A percentile compares a stretch with the other conserved stretches of the same genome.
phyloP scores from a whole-genome alignment of 2,797 vertebrate genomes.

The Eptatretus atami region DNA sequence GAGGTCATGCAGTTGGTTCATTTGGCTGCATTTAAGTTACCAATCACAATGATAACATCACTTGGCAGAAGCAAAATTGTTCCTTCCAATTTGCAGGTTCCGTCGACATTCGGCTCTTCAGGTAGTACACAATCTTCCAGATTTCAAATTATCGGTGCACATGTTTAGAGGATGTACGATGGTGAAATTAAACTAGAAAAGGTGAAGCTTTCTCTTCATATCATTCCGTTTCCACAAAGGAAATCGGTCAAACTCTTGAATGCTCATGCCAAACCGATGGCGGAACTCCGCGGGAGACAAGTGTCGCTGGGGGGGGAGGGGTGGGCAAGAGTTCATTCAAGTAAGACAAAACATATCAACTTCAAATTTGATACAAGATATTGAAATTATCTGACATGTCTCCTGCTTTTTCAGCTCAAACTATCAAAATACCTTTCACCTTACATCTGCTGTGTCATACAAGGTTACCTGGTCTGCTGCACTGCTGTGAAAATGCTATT shows the following conservation, averaged over 20 bases:
- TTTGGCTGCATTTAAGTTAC: too few species aligned
- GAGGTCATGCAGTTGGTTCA: too few species aligned
- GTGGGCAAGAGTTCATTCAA: neutral
- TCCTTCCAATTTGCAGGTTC: too few species aligned
- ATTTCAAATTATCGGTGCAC: too few species aligned
- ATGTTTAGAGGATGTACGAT: too few species aligned
- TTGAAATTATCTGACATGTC: too few species aligned
- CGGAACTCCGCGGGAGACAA: conserved; percentile 77
- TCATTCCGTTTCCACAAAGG: conserved; percentile 96
- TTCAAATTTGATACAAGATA: too few species aligned
- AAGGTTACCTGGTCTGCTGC: neutral
- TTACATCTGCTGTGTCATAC: neutral
- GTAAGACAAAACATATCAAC: neutral
- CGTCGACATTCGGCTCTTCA: too few species aligned
- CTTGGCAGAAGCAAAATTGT: too few species aligned
- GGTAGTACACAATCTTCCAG: too few species aligned
- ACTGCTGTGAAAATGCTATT: conserved; percentile 4
- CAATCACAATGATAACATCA: too few species aligned
- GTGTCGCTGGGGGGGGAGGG: conserved; percentile 30
- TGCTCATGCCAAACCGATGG: conserved; percentile 79
- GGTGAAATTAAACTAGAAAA: conserved; percentile 26
- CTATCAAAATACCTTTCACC: neutral
- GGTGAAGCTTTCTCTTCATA: conserved; percentile 80
- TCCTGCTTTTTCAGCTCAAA: neutral
- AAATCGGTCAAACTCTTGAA: conserved; percentile 81